phyloP scores from a whole-genome alignment of 2,113 vertebrate species.

The Thamnaconus septentrionalis region DNA sequence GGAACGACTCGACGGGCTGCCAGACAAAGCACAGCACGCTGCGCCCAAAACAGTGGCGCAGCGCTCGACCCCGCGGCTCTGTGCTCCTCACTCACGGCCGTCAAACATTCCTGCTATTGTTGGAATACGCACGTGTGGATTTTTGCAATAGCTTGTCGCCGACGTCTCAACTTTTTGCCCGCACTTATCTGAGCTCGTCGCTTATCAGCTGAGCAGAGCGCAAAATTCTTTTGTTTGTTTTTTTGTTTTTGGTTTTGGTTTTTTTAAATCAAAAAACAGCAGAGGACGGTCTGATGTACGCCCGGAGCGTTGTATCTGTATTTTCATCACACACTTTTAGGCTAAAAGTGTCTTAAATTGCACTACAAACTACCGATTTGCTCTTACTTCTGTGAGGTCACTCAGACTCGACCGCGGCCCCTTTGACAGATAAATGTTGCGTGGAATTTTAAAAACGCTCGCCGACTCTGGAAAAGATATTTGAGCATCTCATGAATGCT shows the following conservation, averaged over 20 bases:
- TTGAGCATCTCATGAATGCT: slow-evolving; percentile 38
- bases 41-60: background rate
- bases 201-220: background rate
- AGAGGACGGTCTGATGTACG: slow-evolving; percentile 3
- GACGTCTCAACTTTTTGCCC: slow-evolving; percentile 7
- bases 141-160: slow-evolving; percentile 24
- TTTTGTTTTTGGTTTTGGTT: too few relatives aligned
- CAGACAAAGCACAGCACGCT: too few relatives aligned
- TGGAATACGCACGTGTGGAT: slow-evolving; percentile 12
- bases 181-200: background rate
- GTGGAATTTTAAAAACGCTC: slow-evolving; percentile 38
- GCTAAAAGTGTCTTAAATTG: slow-evolving; percentile 36
- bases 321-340: slow-evolving; percentile 14
- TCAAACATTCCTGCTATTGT: slow-evolving; percentile 54
- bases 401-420: slow-evolving; percentile 13
- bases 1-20: slow-evolving; percentile 26
- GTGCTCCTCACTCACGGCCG: slow-evolving; percentile 32
- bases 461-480: slow-evolving; percentile 38
- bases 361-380: slow-evolving; percentile 36
- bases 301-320: slow-evolving; percentile 27
- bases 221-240: too few relatives aligned
- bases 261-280: background rate
- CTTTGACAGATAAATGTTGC: slow-evolving; percentile 24
- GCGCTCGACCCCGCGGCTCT: slow-evolving; percentile 30
- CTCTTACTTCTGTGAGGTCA: slow-evolving; percentile 50